Base-by-base conservation (phyloP, 2,113 vertebrate species). In the Octodon degus region DNA sequence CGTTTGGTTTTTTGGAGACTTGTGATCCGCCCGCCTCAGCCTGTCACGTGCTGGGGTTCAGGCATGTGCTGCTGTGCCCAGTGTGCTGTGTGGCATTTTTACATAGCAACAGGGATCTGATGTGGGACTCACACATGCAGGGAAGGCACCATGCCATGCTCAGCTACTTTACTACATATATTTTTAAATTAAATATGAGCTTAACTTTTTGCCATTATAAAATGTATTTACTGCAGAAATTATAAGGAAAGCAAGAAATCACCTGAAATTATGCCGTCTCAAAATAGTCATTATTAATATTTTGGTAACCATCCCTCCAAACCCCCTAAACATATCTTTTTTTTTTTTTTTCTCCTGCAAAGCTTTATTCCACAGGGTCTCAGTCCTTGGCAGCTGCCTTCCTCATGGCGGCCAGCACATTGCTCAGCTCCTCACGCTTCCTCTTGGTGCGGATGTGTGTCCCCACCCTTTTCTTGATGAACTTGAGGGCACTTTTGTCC, bases 171-270 rank as follows among this genome's bases (percentile, higher is more conserved):
- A 81, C 47, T 40, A 70, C 2, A 14, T 81, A 67, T 90, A 53
- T 89, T 94, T 86, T 55, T 72, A 90, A 93, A 76, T 90, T 95
- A 83, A 87, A 87, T 87, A 76, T 79, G 43, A 95, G 10, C 70
- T 74, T 74, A 40, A 40, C 37, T 93, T 96, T 92, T 95, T 67
- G 20, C 63, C 14, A 62, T 53, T 90, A 37, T 87, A 50, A 90
- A 91, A 47, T 50, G 77, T 93, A 53, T 50, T 88, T 20, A 70
- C 58, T 83, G 5, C 34, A 77, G 85, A 70, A 89, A 76, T 74
- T 50, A 60, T 11, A 86, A 65, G 70, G 79, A 94, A 89, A 95
- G 58, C 30, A 93, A 89, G 6, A 96, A 88, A 58, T 88, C 89
- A 72, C 17, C 24, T 86, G 27, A 91, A 89, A 85, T 91, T 50